These are phyloP conservation scores for Conops quadrifasciatus DNA, from an alignment of 2,888 invertebrate species.

Conservation along the genomic window DNA sequence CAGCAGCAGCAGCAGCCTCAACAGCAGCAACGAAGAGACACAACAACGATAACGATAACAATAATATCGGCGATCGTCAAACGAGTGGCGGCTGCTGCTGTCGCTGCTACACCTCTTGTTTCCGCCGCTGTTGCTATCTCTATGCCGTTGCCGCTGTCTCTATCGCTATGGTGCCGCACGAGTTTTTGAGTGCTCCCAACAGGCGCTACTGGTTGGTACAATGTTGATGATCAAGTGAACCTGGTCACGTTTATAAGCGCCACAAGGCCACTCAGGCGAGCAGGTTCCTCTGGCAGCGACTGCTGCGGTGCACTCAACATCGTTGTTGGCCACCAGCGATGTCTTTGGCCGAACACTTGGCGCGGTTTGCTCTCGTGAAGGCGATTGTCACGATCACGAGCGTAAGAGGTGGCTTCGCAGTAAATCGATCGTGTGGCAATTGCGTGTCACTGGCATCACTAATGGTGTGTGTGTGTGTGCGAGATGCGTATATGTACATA, in stretches of 20 bases:
- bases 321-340: conserved; percentile 24
- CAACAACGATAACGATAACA: conserved; percentile 19
- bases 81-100: not conserved
- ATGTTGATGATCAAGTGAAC: conserved; percentile 15
- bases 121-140: no score
- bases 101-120: no score
- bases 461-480: conserved; percentile 2
- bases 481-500: not conserved
- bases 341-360: not conserved
- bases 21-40: conserved; percentile 22
- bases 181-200: conserved; percentile 2
- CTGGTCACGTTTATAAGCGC: conserved; percentile 31
- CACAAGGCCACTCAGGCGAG: conserved; percentile 33
- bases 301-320: not conserved
- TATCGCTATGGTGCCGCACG: no score
- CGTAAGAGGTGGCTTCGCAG: conserved; percentile 7
- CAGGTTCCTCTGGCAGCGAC: conserved; percentile 7
- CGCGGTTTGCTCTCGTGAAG: conserved; percentile 30
- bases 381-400: conserved; percentile 36
- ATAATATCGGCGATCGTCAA: conserved; percentile 1
- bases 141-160: no score
- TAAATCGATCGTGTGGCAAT: conserved; percentile 19
- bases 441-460: not conserved
- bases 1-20: not conserved
- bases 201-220: not conserved